phyloP scores from a whole-genome alignment of 2,888 invertebrate species.

The Meganola albula region DNA sequence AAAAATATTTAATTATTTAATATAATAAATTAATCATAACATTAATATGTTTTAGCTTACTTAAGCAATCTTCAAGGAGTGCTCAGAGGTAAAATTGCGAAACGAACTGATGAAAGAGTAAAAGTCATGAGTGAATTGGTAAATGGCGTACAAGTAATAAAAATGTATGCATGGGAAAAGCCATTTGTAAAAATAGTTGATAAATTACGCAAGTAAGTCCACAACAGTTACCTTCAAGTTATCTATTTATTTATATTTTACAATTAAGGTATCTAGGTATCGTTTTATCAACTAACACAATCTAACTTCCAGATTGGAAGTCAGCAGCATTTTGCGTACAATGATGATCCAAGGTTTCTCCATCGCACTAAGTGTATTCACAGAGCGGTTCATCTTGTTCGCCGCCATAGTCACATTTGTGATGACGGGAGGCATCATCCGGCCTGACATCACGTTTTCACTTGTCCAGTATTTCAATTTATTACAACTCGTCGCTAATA shows the following conservation, averaged over 20 bases:
- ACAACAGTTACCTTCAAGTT: background rate
- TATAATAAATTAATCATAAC: too few relatives aligned
- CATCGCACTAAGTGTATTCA: conserved; percentile 84
- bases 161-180: conserved; percentile 92
- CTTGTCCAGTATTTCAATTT: conserved; percentile 87
- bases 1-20: too few relatives aligned
- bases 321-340: conserved; percentile 80
- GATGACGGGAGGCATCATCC: conserved; percentile 77
- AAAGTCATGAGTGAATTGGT: conserved; percentile 89
- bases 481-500: conserved; percentile 81
- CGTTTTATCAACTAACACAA: background rate
- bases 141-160: conserved; percentile 87
- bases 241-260: background rate
- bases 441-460: conserved; percentile 84
- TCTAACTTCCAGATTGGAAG: conserved; percentile 79
- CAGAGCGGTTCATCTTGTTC: conserved; percentile 89
- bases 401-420: conserved; percentile 87
- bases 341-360: conserved; percentile 83
- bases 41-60: conserved; percentile 48
- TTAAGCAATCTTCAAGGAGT: conserved; percentile 63
- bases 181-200: conserved; percentile 84
- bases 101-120: conserved; percentile 85
- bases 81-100: conserved; percentile 79
- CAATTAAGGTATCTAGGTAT: background rate
- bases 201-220: conserved; percentile 80